Evolutionary conservation across 2,888 invertebrate species (phyloP).

Genomic region (Torymus auratus): DNA sequence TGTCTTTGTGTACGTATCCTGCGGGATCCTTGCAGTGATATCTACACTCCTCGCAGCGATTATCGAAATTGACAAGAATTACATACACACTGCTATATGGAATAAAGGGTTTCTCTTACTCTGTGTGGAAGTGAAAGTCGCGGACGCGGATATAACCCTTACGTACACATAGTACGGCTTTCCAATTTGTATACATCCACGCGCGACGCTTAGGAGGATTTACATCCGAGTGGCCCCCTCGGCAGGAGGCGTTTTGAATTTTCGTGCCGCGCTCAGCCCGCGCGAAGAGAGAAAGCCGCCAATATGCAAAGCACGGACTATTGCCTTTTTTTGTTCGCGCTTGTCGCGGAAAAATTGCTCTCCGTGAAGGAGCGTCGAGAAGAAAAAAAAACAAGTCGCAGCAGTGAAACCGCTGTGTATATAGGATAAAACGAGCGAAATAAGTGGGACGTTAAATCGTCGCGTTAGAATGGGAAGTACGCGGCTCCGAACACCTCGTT

Average conservation of each 20-base stretch:
- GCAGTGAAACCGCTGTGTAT: too few relatives aligned
- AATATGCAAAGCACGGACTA: too few relatives aligned
- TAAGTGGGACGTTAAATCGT: conserved; percentile 9
- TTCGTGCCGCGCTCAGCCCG: conserved; percentile 37
- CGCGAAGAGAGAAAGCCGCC: neutral
- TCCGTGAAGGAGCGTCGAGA: too few relatives aligned
- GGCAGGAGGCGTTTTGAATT: conserved; percentile 39
- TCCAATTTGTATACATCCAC: conserved; percentile 34
- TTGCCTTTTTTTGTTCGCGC: too few relatives aligned
- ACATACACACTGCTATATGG: neutral
- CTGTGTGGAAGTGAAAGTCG: conserved; percentile 38
- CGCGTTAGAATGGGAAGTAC: conserved; percentile 21
- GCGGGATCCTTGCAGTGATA: too few relatives aligned
- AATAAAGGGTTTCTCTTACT: conserved; percentile 20
- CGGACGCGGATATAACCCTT: conserved; percentile 24
- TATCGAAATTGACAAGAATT: conserved; percentile 19
- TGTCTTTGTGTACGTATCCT: too few relatives aligned
- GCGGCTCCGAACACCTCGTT: conserved; percentile 15
- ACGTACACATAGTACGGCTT: conserved; percentile 10
- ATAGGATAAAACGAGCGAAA: neutral
- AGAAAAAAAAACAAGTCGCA: too few relatives aligned
- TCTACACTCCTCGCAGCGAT: neutral
- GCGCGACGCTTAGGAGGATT: conserved; percentile 25
- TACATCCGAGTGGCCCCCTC: conserved; percentile 40
- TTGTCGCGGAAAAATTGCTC: too few relatives aligned